Evolutionary conservation across 2,888 invertebrate genomes (phyloP), one percentile per base, ranked within the genome.

Genomic region (Molanna angustata): DNA sequence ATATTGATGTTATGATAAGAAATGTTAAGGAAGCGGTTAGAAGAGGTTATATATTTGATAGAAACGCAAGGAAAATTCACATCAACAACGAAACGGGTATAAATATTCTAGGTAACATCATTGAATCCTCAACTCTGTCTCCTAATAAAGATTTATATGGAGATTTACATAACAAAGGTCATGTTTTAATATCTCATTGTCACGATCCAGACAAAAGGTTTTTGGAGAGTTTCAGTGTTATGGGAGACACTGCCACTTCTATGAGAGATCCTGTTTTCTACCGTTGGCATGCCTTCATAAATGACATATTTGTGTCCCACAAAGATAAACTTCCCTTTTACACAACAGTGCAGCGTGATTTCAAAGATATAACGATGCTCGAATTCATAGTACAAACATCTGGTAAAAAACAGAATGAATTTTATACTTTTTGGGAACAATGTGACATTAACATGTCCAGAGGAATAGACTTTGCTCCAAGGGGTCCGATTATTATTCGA

Each of bases 151-250:
- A 73, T 27, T 75, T 85, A 64, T 90, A 90, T 65, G 92, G 92
- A 0, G 86, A 89, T 68, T 63, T 90, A 22, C 91, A 93, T 70
- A 92, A 91, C 70, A 78, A 85, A 72, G 90, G 90, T 0, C 92
- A 92, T 65, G 81, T 88, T 2, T 78, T 88, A 64, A 80, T 91
- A 54, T 82, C 88, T 0, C 86, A 83, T 66, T 71, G 83, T 2
- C 91, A 92, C 64, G 92, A 93, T 68, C 90, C 91, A 0, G 89
- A 90, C 67, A 83, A 85, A 64, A 76, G 84, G 52, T 83, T 85
- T 65, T 68, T 85, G 74, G 69, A 69, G 60, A 61, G 63, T 11
- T 60, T 63, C 31, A 65, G 67, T 14, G 66, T 66, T 1, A 67
- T 70, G 63, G 66, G 64, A 21, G 68, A 68, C 42, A 60, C 65